Conservation (phyloP, 2,113 vertebrate species). For the Varanus komodoensis region DNA sequence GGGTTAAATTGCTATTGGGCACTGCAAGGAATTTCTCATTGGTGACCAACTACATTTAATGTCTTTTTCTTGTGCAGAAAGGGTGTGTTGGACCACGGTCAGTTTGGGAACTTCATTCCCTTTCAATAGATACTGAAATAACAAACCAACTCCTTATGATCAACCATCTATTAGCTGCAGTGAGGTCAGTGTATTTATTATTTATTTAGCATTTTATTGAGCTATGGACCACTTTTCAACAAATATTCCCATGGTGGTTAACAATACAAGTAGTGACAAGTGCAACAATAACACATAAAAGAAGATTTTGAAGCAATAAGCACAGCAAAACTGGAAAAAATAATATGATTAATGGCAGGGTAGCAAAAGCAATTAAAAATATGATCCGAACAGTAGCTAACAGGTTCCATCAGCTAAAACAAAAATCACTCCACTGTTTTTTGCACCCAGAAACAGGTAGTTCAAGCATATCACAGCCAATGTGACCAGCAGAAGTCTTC, state of each 20-base stretch:
- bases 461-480: neutral
- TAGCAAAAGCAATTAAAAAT: too few species aligned
- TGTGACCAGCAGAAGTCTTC: neutral
- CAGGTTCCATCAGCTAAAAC: neutral
- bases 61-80: neutral
- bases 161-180: neutral
- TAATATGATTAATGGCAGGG: neutral
- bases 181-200: neutral
- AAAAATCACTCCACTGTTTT: neutral
- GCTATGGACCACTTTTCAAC: neutral
- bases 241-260: neutral
- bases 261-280: neutral
- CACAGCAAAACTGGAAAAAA: neutral
- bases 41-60: neutral
- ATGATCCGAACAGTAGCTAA: neutral
- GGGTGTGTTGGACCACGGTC: too few species aligned
- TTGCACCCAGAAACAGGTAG: neutral
- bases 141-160: neutral
- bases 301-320: neutral
- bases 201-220: neutral
- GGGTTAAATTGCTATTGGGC: neutral
- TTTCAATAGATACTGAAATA: neutral
- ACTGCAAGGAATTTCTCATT: neutral
- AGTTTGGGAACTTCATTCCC: too few species aligned
- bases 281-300: neutral